Evolutionary conservation across 2,797 vertebrate species (phyloP).

Genomic region (Phrynocephalus guinanensis): DNA sequence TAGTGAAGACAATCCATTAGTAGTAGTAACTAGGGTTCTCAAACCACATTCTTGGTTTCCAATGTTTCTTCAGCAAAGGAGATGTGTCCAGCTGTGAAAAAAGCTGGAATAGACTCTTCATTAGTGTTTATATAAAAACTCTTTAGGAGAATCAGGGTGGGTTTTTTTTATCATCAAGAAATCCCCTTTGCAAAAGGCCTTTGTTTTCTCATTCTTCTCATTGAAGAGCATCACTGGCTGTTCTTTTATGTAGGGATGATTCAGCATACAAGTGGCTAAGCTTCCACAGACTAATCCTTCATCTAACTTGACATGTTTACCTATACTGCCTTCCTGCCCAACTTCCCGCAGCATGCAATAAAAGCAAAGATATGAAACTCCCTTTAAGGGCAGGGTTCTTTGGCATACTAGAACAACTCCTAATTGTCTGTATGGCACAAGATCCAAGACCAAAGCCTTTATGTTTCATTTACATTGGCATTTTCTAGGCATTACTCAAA

Average conservation of each 20-base stretch:
- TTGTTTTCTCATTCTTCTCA: slow-evolving; percentile 49
- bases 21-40: neutral
- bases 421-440: accelerated
- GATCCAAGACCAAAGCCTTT: neutral
- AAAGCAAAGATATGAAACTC: slow-evolving; percentile 21
- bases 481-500: neutral
- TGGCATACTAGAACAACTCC: slow-evolving; percentile 9
- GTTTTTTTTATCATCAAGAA: slow-evolving; percentile 41
- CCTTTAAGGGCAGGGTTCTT: slow-evolving; percentile 1
- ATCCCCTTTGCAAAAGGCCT: slow-evolving; percentile 33
- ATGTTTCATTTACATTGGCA: neutral
- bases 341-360: slow-evolving; percentile 35
- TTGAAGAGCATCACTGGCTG: slow-evolving; percentile 18
- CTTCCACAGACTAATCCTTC: slow-evolving; percentile 53
- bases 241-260: slow-evolving; percentile 33
- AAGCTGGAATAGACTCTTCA: slow-evolving; percentile 18
- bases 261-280: slow-evolving; percentile 30
- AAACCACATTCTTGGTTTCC: slow-evolving; percentile 34
- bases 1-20: neutral
- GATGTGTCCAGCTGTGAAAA: slow-evolving; percentile 18
- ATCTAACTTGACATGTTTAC: slow-evolving; percentile 34
- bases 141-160: slow-evolving; percentile 38
- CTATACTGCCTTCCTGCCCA: slow-evolving; percentile 37
- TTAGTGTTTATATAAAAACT: slow-evolving; percentile 44
- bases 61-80: slow-evolving; percentile 34